Evolutionary conservation across 2,113 vertebrate species (phyloP).

Genomic region (Calidris pygmaea): DNA sequence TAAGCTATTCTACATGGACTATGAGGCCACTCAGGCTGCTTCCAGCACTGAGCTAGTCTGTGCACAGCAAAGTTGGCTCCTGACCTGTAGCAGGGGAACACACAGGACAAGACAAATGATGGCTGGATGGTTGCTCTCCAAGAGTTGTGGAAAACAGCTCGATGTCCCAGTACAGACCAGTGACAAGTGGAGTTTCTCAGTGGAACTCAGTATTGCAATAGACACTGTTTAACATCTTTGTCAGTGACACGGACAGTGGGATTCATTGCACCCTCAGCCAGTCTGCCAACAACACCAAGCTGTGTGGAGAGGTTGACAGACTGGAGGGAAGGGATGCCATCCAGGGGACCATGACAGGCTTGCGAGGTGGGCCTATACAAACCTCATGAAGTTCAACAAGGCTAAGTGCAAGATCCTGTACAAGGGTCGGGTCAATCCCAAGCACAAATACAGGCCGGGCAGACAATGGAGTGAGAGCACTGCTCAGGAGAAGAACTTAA

Average conservation of each 20-base stretch:
- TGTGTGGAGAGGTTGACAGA: neutral
- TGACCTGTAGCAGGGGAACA: neutral
- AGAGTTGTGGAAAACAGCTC: neutral
- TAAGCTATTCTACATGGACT: neutral
- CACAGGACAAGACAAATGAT: neutral
- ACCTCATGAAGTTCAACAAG: neutral
- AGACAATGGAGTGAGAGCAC: neutral
- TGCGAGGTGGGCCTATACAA: neutral
- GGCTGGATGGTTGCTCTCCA: neutral
- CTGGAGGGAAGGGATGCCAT: neutral
- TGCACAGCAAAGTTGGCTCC: neutral
- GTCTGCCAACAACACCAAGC: neutral
- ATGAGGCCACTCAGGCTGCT: neutral
- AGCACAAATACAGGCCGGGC: neutral
- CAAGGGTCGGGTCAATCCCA: neutral
- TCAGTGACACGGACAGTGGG: neutral
- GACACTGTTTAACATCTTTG: neutral
- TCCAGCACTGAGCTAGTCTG: neutral
- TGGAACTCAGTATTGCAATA: neutral
- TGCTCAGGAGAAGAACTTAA: neutral
- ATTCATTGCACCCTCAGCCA: neutral
- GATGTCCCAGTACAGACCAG: neutral
- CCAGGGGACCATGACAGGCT: neutral
- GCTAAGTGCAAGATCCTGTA: neutral
- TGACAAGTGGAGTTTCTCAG: neutral